Percentiles rank a stretch among this genome's conserved stretches.
phyloP scores from a whole-genome alignment of 1,140 invertebrate species.

The Drosophila ambigua region DNA sequence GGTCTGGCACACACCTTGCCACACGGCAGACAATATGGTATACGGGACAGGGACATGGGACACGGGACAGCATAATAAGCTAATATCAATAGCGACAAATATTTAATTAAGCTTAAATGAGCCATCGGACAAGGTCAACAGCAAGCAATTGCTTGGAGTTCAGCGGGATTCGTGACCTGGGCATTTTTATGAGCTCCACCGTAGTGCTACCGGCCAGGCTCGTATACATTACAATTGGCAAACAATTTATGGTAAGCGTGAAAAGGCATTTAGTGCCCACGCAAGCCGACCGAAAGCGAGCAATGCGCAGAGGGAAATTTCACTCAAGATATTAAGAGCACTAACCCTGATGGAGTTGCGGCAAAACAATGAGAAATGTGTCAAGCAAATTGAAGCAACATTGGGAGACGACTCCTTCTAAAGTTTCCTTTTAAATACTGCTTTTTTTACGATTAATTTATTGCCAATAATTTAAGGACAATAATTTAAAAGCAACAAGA shows the following conservation, averaged over 20 bases:
- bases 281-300: not conserved
- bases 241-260: conserved; percentile 39
- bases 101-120: conserved; percentile 76
- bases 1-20: conserved; percentile 36
- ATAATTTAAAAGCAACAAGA: conserved; percentile 50
- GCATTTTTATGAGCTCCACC: conserved; percentile 9
- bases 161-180: conserved; percentile 19
- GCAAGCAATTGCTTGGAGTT: conserved; percentile 28
- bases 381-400: no score
- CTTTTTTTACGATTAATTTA: conserved; percentile 47
- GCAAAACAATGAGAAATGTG: no score
- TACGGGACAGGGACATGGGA: no score
- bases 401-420: no score
- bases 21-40: conserved; percentile 12
- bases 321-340: no score
- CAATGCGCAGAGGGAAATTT: not conserved
- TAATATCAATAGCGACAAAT: conserved; percentile 70
- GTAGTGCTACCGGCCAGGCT: not conserved
- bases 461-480: conserved; percentile 55
- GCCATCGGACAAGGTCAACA: conserved; percentile 40
- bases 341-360: not conserved
- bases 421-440: not conserved
- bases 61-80: conserved; percentile 50
- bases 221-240: conserved; percentile 46
- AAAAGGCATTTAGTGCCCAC: conserved; percentile 10